phyloP scores from a whole-genome alignment of 2,888 invertebrate genomes.

The Agriopis marginaria region DNA sequence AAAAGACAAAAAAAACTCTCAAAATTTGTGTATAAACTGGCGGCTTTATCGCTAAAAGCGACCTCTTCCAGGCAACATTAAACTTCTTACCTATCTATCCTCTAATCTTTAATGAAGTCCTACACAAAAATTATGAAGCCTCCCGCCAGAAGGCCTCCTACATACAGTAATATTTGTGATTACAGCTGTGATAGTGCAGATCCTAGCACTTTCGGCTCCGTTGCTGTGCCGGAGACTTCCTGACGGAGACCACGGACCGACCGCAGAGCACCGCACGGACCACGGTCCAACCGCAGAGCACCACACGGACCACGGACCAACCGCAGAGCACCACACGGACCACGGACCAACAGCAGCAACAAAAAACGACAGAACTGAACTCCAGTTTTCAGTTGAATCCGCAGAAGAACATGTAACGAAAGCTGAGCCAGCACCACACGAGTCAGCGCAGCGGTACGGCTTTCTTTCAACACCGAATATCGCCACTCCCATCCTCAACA shows the following conservation, averaged over 20 bases:
- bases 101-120: too few species aligned
- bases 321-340: neutral
- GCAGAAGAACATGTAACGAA: neutral
- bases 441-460: neutral
- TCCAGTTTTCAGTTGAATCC: neutral
- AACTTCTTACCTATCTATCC: too few species aligned
- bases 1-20: too few species aligned
- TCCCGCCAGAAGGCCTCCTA: neutral
- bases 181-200: neutral
- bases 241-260: neutral
- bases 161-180: neutral
- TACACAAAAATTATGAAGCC: too few species aligned
- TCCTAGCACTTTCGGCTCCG: conserved; percentile 1
- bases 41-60: too few species aligned
- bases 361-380: neutral
- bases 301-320: neutral
- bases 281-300: neutral
- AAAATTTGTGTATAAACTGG: too few species aligned
- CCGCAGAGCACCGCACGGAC: too few species aligned
- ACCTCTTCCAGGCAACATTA: too few species aligned
- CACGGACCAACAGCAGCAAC: neutral
- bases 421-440: neutral
- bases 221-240: neutral
- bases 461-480: neutral
- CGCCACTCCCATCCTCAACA: neutral